Percentiles rank a stretch among this genome's conserved stretches.
Conservation (phyloP, 1,140 invertebrate genomes). For the Zaprionus lachaisei region DNA sequence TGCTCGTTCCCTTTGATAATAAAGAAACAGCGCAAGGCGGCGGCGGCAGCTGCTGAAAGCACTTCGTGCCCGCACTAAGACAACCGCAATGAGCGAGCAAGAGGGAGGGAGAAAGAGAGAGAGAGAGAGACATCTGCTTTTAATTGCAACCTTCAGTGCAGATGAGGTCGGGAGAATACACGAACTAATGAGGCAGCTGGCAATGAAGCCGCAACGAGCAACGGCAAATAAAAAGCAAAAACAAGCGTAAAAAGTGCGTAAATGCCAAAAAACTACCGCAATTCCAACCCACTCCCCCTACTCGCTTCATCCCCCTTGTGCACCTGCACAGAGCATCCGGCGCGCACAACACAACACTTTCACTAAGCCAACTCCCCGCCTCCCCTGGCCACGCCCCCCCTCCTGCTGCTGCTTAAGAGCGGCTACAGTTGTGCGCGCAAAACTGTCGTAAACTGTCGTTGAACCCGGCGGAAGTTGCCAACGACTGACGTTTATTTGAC, state of each 20-base stretch:
- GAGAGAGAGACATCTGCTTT: slow-evolving; percentile 20
- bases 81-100: slow-evolving; percentile 3
- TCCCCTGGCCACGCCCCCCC: no score
- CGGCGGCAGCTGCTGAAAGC: slow-evolving; percentile 11
- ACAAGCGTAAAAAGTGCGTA: slow-evolving; percentile 61
- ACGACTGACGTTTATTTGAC: slow-evolving; percentile 77
- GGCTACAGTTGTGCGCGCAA: slow-evolving; percentile 7
- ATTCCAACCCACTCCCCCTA: background rate
- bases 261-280: slow-evolving; percentile 26
- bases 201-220: slow-evolving; percentile 17
- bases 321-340: slow-evolving; percentile 7
- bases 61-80: slow-evolving; percentile 10
- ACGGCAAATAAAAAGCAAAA: slow-evolving; percentile 23
- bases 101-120: background rate
- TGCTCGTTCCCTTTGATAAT: slow-evolving; percentile 12
- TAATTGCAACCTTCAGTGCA: slow-evolving; percentile 35
- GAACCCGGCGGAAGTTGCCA: slow-evolving; percentile 48
- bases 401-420: background rate
- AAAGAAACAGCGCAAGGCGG: slow-evolving; percentile 10
- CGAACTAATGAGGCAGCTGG: slow-evolving; percentile 64
- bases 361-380: slow-evolving; percentile 15
- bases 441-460: slow-evolving; percentile 54
- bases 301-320: background rate
- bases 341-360: slow-evolving; percentile 28
- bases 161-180: slow-evolving; percentile 26